phyloP scores from a whole-genome alignment of 2,888 invertebrate genomes.

The Lamellibrachia columna region DNA sequence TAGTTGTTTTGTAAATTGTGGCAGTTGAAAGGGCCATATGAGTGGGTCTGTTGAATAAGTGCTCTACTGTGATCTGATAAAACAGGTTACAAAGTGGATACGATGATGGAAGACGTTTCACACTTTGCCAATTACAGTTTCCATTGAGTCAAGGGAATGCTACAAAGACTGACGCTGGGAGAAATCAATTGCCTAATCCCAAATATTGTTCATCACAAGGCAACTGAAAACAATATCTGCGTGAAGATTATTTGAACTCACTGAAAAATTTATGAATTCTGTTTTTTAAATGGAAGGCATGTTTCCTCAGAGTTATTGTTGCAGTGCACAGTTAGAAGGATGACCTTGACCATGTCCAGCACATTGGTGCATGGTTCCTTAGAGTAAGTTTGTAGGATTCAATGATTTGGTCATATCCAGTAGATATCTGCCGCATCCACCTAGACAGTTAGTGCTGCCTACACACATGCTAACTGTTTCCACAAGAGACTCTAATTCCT shows the following conservation, averaged over 20 bases:
- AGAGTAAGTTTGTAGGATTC: no score
- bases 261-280: background rate
- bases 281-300: background rate
- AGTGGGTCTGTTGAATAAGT: background rate
- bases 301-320: background rate
- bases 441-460: no score
- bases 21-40: background rate
- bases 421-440: no score
- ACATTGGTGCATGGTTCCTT: no score
- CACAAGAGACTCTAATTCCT: no score
- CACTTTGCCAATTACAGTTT: background rate
- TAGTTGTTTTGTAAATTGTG: background rate
- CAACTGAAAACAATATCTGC: background rate
- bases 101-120: background rate
- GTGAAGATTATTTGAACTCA: background rate
- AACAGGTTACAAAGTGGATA: background rate
- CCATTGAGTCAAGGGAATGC: background rate
- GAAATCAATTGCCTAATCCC: background rate
- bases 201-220: background rate
- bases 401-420: no score
- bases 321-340: no score
- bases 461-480: no score
- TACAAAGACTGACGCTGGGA: background rate
- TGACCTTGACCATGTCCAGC: no score
- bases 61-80: background rate